Evolutionary conservation across 2,888 invertebrate species (phyloP).

Genomic region (Lasioglossum villosulum): DNA sequence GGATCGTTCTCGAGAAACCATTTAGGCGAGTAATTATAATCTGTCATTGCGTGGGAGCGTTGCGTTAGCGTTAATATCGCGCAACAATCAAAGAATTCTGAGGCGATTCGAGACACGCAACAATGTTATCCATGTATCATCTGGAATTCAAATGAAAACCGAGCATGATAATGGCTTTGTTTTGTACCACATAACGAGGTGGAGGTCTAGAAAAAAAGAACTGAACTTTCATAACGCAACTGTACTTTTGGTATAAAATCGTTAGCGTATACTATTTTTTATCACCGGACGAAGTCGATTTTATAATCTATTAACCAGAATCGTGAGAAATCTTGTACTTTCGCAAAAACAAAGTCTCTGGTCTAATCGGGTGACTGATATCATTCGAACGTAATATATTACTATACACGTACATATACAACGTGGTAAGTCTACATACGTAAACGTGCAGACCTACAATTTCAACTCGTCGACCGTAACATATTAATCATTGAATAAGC

Average conservation of each 20-base stretch:
- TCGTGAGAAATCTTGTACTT: not conserved
- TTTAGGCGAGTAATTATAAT: slow-evolving; percentile 44
- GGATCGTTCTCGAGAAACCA: slow-evolving; percentile 20
- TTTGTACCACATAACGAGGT: slow-evolving; percentile 45
- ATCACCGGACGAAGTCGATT: not conserved
- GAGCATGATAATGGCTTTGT: slow-evolving; percentile 55
- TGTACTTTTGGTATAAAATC: not conserved
- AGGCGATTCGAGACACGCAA: slow-evolving; percentile 65
- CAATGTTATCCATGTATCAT: slow-evolving; percentile 63
- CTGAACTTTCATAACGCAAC: slow-evolving; percentile 22
- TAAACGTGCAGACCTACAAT: slow-evolving; percentile 48
- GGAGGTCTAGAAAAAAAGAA: slow-evolving; percentile 18
- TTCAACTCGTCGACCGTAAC: slow-evolving; percentile 52
- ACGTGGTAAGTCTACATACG: slow-evolving; percentile 32
- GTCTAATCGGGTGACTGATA: not conserved
- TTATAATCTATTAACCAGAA: not conserved
- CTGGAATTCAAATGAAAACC: slow-evolving; percentile 56
- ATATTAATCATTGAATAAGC: slow-evolving; percentile 58
- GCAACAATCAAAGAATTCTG: slow-evolving; percentile 67
- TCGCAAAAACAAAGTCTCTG: not conserved
- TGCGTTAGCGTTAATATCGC: slow-evolving; percentile 64
- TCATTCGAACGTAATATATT: slow-evolving; percentile 31
- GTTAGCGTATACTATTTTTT: not conserved
- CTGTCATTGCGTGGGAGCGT: slow-evolving; percentile 65
- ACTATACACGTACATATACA: not conserved